phyloP scores from a whole-genome alignment of 2,888 invertebrate genomes.

The Plagiodera versicolora region DNA sequence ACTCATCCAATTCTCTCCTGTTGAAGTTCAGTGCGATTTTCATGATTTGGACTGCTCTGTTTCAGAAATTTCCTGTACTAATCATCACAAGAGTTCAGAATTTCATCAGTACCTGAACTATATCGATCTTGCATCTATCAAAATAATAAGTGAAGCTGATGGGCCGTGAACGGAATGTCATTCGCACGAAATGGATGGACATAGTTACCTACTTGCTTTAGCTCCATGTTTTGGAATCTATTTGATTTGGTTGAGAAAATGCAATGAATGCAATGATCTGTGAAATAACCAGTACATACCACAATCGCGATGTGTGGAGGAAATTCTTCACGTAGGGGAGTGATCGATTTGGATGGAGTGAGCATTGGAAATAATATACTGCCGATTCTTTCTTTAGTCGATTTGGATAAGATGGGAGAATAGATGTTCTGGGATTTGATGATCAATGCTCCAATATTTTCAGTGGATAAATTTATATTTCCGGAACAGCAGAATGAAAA shows the following conservation, averaged over 20 bases:
- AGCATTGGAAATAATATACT: conserved; percentile 16
- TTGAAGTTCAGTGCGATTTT: too few relatives aligned
- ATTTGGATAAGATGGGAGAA: conserved; percentile 6
- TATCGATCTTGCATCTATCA: not conserved
- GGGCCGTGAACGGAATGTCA: conserved; percentile 39
- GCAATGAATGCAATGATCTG: conserved; percentile 49
- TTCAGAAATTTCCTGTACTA: too few relatives aligned
- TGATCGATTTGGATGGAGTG: conserved; percentile 37
- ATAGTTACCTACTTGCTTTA: conserved; percentile 29
- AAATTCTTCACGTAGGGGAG: conserved; percentile 36
- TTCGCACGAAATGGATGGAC: conserved; percentile 46
- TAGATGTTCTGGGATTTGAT: conserved; percentile 1
- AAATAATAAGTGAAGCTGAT: conserved; percentile 14
- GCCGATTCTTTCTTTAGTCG: conserved; percentile 6
- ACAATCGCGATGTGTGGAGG: conserved; percentile 36
- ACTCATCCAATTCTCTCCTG: too few relatives aligned
- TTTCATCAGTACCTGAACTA: too few relatives aligned
- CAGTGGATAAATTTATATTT: too few relatives aligned
- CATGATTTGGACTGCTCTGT: too few relatives aligned
- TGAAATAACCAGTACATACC: conserved; percentile 50
- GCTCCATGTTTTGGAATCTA: conserved; percentile 33
- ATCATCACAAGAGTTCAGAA: too few relatives aligned
- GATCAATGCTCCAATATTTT: too few relatives aligned
- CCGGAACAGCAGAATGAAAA: too few relatives aligned
- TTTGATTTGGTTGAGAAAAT: conserved; percentile 39